These are phyloP conservation scores for Aegotheles bennettii DNA, from an alignment of 2,113 vertebrate species.

Conservation along the genomic window DNA sequence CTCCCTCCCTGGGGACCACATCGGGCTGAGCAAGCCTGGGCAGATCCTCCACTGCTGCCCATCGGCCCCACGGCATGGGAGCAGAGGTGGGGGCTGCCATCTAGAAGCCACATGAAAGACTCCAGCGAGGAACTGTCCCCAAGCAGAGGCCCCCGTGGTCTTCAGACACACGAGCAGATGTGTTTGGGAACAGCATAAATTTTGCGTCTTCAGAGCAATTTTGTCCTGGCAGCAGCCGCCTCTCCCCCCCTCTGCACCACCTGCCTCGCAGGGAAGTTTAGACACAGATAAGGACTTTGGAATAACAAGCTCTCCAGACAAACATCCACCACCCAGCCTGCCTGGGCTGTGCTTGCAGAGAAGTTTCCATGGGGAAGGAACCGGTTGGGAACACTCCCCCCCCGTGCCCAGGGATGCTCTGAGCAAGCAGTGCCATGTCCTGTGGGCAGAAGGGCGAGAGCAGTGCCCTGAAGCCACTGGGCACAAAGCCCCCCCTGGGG, in stretches of 20 bases:
- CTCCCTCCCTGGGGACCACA: accelerated
- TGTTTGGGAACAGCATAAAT: background rate
- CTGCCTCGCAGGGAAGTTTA: background rate
- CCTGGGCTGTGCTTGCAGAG: background rate
- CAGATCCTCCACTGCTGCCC: background rate
- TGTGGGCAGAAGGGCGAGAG: background rate
- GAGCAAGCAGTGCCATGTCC: background rate
- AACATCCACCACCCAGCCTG: background rate
- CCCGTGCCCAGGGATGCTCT: background rate
- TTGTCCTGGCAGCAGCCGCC: background rate
- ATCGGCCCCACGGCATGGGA: accelerated
- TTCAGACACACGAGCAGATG: background rate
- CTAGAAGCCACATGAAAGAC: background rate
- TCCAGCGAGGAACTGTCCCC: accelerated
- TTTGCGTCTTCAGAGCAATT: background rate
- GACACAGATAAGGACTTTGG: background rate
- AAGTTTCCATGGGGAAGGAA: background rate
- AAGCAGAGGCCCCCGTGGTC: background rate
- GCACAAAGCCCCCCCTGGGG: background rate
- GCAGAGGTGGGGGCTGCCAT: background rate
- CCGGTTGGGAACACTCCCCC: background rate
- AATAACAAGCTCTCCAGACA: background rate
- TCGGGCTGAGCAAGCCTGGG: accelerated
- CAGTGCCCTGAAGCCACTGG: background rate
- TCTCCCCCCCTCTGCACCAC: background rate